Evolutionary conservation across 2,888 invertebrate species (phyloP), one percentile per base, ranked within the genome.

Genomic region (Laothoe populi): DNA sequence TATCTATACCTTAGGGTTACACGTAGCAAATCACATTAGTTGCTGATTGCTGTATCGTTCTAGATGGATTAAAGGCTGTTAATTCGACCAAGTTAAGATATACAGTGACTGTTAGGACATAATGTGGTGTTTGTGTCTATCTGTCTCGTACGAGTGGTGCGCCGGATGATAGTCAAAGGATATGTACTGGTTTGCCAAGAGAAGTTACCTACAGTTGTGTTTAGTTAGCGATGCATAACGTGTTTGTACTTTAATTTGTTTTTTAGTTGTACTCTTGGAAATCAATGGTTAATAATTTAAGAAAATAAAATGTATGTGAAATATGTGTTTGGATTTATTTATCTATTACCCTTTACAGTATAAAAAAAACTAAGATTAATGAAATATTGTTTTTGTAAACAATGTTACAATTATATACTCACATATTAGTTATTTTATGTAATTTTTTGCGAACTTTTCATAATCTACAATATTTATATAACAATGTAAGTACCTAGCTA

Each of bases 181-280:
- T 83, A 84, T 87, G 86, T 84, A 87, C 82, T 84, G 90, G 89
- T 90, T 91, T 91, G 92, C 92, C 92, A 90, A 90, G 92, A 91
- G 90, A 90, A 92, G 92, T 92, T 92, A 92, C 92, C 92, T 90
- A 90, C 90, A 92, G 88, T 92, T 91, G 90, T 90, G 90, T 91
- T 91, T 87, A 91, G 87, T 90, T 92, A 92, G 90, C 87, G 82
- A 90, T 90, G 88, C 92, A 91, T 92, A 92, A 92, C 92, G 91
- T 92, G 92, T 92, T 92, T 92, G 92, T 92, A 92, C 92, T 92
- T 91, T 92, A 92, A 92, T 92, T 92, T 92, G 92, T 92, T 92
- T 92, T 92, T 92, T 92, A 92, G 92, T 92, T 92, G 86, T 92
- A 92, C 91, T 92, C 91, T 92, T 92, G 92, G 92, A 92, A 92